phyloP scores from a whole-genome alignment of 2,113 vertebrate genomes.

The Tonatia bakeri region DNA sequence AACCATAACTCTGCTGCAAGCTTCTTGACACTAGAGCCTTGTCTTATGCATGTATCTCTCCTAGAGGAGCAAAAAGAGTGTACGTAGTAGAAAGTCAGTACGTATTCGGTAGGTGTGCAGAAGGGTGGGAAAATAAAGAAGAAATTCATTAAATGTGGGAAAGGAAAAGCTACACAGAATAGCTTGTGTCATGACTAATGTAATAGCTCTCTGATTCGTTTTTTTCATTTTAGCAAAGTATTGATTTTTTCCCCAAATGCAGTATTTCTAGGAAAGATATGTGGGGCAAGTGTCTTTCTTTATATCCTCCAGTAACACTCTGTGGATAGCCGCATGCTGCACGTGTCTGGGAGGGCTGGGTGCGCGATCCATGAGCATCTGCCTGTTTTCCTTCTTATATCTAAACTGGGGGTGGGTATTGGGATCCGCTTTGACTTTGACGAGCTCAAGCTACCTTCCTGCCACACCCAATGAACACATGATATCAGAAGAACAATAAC shows the following conservation, averaged over 20 bases:
- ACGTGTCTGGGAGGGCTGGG: not conserved
- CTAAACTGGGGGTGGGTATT: not conserved
- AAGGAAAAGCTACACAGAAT: not conserved
- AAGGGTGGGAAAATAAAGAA: not conserved
- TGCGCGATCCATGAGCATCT: not conserved
- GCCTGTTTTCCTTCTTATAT: not conserved
- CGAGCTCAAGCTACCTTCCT: not conserved
- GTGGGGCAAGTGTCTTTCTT: not conserved
- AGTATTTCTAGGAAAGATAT: not conserved
- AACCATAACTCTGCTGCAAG: not conserved
- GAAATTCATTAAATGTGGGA: not conserved
- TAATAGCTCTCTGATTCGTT: not conserved
- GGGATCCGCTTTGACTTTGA: not conserved
- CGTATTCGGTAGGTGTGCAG: not conserved
- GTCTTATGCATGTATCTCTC: fast-evolving
- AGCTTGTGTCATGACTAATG: not conserved
- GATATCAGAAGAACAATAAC: not conserved
- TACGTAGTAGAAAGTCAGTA: not conserved
- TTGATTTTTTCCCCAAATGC: not conserved
- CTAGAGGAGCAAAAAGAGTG: not conserved
- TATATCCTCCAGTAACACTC: not conserved
- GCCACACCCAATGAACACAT: not conserved
- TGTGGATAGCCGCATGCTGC: not conserved
- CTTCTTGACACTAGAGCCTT: not conserved
- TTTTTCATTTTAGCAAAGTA: not conserved